phyloP scores from a whole-genome alignment of 2,888 invertebrate genomes.

The Sarcophaga variegata region DNA sequence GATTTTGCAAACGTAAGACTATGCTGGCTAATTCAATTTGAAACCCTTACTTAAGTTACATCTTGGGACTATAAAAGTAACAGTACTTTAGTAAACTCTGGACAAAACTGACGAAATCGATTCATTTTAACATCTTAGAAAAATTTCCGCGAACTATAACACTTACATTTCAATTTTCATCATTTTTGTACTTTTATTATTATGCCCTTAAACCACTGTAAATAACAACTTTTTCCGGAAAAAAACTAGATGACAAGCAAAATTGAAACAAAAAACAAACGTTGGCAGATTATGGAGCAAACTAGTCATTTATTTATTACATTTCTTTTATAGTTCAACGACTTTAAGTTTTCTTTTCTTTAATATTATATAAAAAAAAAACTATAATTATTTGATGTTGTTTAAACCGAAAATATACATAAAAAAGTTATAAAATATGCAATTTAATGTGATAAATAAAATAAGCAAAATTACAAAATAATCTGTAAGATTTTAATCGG shows the following conservation, averaged over 20 bases:
- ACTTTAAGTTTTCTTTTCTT: constrained; percentile 21
- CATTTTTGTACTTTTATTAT: too few relatives aligned
- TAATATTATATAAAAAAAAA: constrained; percentile 5
- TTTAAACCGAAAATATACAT: not conserved
- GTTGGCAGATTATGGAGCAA: constrained; percentile 46
- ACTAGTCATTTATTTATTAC: constrained; percentile 56
- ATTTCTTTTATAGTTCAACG: constrained; percentile 52
- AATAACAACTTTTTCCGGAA: not conserved
- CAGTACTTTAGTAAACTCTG: too few relatives aligned
- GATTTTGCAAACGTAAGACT: too few relatives aligned
- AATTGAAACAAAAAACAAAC: constrained; percentile 4
- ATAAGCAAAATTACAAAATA: not conserved
- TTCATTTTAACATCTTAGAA: too few relatives aligned
- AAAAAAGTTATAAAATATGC: constrained; percentile 12
- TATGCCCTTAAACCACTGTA: constrained; percentile 30
- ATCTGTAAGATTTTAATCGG: not conserved
- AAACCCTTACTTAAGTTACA: too few relatives aligned
- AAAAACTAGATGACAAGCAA: constrained; percentile 21
- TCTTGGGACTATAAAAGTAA: too few relatives aligned
- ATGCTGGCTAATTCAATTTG: too few relatives aligned
- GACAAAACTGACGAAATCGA: too few relatives aligned
- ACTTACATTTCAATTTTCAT: too few relatives aligned
- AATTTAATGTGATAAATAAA: constrained; percentile 33
- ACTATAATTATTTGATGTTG: not conserved
- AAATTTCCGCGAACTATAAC: too few relatives aligned